Evolutionary conservation across 23 tunicate genomes (phyloP), one percentile per base, ranked within the genome.

Genomic region (Trididemnum clinides): DNA sequence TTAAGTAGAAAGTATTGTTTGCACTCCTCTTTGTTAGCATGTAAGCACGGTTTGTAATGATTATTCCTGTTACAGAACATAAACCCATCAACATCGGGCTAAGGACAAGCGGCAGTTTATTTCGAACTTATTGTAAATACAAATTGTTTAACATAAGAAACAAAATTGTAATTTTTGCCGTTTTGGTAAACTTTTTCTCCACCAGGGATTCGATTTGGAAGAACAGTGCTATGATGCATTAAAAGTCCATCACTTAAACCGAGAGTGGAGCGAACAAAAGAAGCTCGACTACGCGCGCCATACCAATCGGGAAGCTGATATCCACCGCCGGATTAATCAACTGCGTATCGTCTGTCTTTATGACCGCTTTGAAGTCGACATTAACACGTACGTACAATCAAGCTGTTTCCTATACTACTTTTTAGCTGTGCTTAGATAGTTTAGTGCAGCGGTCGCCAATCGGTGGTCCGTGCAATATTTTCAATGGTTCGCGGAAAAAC

Each of bases 351-450:
- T 95, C 44, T 39, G 91, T 10, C 86, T 95, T 1, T 95, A 89
- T 36, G 98, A 95, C 69, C 79, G 98, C 27, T 95, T 95, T 58
- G 98, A 95, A 82, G 98, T 95, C 75, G 95, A 95, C 51, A 95
- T 95, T 54, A 95, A 95, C 86, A 95, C 98, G 98, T 95, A 75
- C 88, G 98, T 79, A 1, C 54, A 15, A 49, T 49, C n/a, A n/a
- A n/a, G n/a, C n/a, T n/a, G n/a, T n/a, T n/a, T n/a, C n/a, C n/a
- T n/a, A n/a, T n/a, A n/a, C n/a, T n/a, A n/a, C n/a, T n/a, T n/a
- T n/a, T n/a, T n/a, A n/a, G n/a, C n/a, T n/a, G n/a, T n/a, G n/a
- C n/a, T n/a, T n/a, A n/a, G n/a, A n/a, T n/a, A n/a, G n/a, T n/a
- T n/a, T n/a, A n/a, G n/a, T n/a, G n/a, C n/a, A n/a, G n/a, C n/a